phyloP scores from a whole-genome alignment of 2,113 vertebrate species.

The Lophura nycthemera region DNA sequence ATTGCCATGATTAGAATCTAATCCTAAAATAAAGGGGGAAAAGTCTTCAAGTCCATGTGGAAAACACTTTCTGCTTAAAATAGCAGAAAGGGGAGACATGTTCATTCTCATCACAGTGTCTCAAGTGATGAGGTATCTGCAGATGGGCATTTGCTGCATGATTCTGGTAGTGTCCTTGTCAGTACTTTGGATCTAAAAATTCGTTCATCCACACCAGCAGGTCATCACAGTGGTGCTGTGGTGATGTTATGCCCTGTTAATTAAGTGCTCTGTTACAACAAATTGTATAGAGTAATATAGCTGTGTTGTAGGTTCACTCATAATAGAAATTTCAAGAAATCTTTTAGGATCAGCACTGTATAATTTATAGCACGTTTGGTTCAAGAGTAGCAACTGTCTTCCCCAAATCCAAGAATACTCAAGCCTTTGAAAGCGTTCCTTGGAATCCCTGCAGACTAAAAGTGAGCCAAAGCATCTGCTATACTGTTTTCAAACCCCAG shows the following conservation, averaged over 20 bases:
- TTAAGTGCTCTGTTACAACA: background rate
- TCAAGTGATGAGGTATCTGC: background rate
- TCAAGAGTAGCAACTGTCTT: background rate
- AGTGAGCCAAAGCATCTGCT: constrained; percentile 19
- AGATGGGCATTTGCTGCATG: background rate
- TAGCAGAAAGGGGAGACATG: background rate
- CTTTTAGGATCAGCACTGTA: background rate
- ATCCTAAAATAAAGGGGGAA: background rate
- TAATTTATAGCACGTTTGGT: background rate
- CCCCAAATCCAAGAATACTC: background rate
- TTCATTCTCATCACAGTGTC: background rate
- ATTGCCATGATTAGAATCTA: background rate
- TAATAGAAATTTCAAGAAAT: background rate
- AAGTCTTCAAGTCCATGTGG: background rate
- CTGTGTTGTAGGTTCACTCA: background rate
- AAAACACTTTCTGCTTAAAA: background rate
- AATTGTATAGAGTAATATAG: background rate
- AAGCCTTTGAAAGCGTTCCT: constrained; percentile 1
- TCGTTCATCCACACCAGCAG: background rate
- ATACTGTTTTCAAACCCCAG: background rate
- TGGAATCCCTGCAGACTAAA: constrained; percentile 7
- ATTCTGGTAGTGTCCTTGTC: background rate
- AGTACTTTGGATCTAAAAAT: background rate
- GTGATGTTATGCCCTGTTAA: background rate
- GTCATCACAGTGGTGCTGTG: fast-evolving